Evolutionary conservation across 2,797 vertebrate genomes (phyloP).

Genomic region (Tragelaphus oryx): DNA sequence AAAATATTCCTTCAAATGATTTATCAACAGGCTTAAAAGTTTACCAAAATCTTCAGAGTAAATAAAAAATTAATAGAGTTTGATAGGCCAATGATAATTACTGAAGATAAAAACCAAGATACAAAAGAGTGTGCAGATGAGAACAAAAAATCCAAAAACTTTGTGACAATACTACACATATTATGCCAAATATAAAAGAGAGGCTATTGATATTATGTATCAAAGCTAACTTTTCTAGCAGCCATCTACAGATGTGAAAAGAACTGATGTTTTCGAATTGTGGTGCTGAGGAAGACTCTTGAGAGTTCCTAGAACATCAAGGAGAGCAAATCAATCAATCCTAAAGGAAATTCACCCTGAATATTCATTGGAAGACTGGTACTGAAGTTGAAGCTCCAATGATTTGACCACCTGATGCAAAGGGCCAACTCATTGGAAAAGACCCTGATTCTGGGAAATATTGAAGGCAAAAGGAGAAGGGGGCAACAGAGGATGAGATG

Average conservation of each 20-base stretch:
- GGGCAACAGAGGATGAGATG: not conserved
- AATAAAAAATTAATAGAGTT: not conserved
- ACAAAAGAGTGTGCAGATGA: not conserved
- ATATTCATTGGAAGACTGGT: not conserved
- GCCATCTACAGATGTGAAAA: not conserved
- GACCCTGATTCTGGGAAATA: not conserved
- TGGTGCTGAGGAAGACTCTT: not conserved
- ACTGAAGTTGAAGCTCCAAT: not conserved
- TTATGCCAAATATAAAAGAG: not conserved
- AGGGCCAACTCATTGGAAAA: not conserved
- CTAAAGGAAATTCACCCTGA: not conserved
- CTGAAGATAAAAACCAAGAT: not conserved
- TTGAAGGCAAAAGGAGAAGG: not conserved
- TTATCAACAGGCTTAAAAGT: not conserved
- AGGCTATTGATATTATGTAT: not conserved
- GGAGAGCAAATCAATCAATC: not conserved
- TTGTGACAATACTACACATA: not conserved
- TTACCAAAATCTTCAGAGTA: not conserved
- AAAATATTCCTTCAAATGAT: not conserved
- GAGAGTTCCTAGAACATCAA: not conserved
- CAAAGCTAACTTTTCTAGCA: not conserved
- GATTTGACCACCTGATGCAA: not conserved
- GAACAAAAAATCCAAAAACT: not conserved
- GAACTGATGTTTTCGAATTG: fast-evolving
- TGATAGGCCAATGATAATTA: not conserved